Evolutionary conservation across 2,797 vertebrate species (phyloP).

Genomic region (Tamandua tetradactyla): DNA sequence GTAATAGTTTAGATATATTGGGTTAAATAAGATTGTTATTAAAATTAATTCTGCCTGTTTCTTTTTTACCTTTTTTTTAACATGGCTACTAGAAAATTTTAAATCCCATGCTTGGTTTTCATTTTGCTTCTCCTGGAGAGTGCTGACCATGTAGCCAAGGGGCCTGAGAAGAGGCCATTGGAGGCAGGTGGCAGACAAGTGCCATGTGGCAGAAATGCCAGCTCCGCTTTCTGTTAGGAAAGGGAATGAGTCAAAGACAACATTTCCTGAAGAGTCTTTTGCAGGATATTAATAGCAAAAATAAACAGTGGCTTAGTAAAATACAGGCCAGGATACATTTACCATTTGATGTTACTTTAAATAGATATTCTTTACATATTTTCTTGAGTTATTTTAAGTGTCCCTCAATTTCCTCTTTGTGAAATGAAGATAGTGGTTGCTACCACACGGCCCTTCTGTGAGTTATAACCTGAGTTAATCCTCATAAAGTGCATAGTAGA

Average conservation of each 20-base stretch:
- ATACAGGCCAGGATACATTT: not conserved
- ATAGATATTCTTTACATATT: not conserved
- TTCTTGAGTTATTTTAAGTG: not conserved
- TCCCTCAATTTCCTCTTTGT: not conserved
- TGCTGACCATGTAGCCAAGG: not conserved
- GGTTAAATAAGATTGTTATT: not conserved
- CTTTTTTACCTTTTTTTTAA: not conserved
- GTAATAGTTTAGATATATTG: not conserved
- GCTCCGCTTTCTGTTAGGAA: not conserved
- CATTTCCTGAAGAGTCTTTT: not conserved
- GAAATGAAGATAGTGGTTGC: not conserved
- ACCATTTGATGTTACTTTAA: not conserved
- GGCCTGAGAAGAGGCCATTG: accelerated
- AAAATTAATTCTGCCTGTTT: not conserved
- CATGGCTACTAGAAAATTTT: too few relatives aligned
- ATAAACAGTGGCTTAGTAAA: not conserved
- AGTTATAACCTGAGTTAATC: not conserved
- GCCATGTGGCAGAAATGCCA: not conserved
- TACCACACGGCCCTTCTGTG: not conserved
- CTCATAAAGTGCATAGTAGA: not conserved
- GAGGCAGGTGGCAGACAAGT: not conserved
- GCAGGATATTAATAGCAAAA: not conserved
- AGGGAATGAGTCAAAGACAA: not conserved
- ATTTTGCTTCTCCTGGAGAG: not conserved
- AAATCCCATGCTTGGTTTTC: not conserved